phyloP scores from a whole-genome alignment of 2,113 vertebrate species.

The Podarcis muralis region DNA sequence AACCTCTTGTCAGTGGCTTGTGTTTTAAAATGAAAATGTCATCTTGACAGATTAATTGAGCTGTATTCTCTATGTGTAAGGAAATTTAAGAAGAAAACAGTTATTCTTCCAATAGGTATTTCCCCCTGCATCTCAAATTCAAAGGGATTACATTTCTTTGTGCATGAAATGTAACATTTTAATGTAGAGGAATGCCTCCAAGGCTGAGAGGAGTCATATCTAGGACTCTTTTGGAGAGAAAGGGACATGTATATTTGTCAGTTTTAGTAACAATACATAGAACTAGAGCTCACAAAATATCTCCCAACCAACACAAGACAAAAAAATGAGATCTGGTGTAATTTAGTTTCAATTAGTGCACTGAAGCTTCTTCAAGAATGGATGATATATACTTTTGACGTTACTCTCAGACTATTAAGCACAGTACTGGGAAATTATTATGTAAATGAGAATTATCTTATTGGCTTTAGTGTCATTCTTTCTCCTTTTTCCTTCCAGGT shows the following conservation, averaged over 20 bases:
- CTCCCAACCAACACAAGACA: slow-evolving; percentile 58
- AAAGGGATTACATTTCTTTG: slow-evolving; percentile 9
- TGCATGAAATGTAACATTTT: slow-evolving; percentile 18
- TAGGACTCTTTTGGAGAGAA: slow-evolving; percentile 53
- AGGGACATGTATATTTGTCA: slow-evolving; percentile 38
- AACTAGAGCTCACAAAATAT: slow-evolving; percentile 49
- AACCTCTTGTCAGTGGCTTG: slow-evolving; percentile 8
- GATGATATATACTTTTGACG: slow-evolving; percentile 53
- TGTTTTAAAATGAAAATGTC: slow-evolving; percentile 19
- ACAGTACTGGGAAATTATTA: slow-evolving; percentile 54
- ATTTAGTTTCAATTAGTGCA: slow-evolving; percentile 75
- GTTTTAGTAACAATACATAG: slow-evolving; percentile 51
- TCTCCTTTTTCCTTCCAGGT: slow-evolving; percentile 50
- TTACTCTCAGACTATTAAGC: slow-evolving; percentile 63
- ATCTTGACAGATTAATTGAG: slow-evolving; percentile 45
- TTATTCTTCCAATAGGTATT: neutral
- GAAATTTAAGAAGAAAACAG: neutral
- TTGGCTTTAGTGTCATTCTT: slow-evolving; percentile 48
- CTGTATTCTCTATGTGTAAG: slow-evolving; percentile 15
- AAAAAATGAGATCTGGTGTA: slow-evolving; percentile 53
- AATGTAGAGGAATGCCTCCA: neutral
- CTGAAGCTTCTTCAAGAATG: slow-evolving; percentile 58
- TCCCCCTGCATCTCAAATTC: slow-evolving; percentile 36
- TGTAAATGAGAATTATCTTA: slow-evolving; percentile 66
- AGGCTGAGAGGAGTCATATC: slow-evolving; percentile 30